A percentile compares a stretch with the other conserved stretches of the same genome.
Conservation (phyloP, 2,113 vertebrate species). For the Ginglymostoma cirratum region DNA sequence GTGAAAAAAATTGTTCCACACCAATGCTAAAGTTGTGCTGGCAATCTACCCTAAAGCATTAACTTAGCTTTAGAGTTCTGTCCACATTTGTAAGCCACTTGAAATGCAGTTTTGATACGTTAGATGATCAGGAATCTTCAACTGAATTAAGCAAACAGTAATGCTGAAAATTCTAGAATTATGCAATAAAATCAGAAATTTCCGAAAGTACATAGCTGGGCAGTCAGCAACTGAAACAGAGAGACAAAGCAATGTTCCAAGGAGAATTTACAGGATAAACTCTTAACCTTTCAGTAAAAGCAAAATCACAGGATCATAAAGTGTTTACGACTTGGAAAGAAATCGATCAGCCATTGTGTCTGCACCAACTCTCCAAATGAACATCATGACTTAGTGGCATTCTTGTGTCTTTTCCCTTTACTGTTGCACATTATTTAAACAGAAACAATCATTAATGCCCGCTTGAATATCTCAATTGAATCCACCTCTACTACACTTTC, state of each 20-base stretch:
- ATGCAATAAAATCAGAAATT: not conserved
- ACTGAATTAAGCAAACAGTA: not conserved
- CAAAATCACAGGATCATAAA: not conserved
- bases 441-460: too few species aligned
- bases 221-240: not conserved
- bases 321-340: too few species aligned
- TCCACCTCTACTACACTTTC: too few species aligned
- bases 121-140: not conserved
- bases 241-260: not conserved
- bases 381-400: too few species aligned
- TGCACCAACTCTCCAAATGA: too few species aligned
- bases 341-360: too few species aligned
- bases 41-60: not conserved
- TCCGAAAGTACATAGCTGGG: not conserved
- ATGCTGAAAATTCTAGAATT: not conserved
- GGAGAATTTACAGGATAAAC: not conserved
- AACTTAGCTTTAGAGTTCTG: not conserved
- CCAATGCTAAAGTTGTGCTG: not conserved
- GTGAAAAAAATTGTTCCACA: not conserved
- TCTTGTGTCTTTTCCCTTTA: too few species aligned
- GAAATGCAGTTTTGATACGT: not conserved
- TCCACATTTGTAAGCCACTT: not conserved
- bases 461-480: too few species aligned
- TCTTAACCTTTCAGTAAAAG: not conserved
- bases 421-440: too few species aligned